Evolutionary conservation across 2,797 vertebrate species (phyloP).

Genomic region (Liparis tanakae): DNA sequence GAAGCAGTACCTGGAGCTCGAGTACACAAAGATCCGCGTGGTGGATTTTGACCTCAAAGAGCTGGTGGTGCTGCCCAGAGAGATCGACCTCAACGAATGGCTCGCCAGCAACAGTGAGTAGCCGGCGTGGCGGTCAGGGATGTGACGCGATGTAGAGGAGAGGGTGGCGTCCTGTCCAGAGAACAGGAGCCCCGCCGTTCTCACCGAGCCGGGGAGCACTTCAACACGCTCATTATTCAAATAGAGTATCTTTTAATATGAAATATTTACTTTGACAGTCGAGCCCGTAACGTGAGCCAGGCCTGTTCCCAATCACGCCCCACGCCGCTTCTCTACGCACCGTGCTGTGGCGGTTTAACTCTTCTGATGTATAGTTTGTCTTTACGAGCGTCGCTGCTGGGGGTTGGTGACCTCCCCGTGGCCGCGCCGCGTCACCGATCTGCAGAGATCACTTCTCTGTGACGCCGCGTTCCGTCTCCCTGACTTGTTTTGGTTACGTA

Average conservation of each 20-base stretch:
- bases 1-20: constrained; percentile 94
- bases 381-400: constrained; percentile 18
- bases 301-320: constrained; percentile 32
- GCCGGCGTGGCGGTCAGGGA: background rate
- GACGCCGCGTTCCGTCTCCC: background rate
- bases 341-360: background rate
- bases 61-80: constrained; percentile 94
- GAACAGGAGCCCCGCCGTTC: constrained; percentile 3
- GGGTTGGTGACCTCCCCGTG: constrained; percentile 19
- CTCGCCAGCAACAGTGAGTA: constrained; percentile 97
- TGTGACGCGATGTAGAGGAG: background rate
- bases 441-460: constrained; percentile 27
- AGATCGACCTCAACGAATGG: constrained; percentile 99
- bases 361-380: constrained; percentile 7
- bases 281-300: constrained; percentile 56
- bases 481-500: constrained; percentile 39
- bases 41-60: constrained; percentile 97
- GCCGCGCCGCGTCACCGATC: background rate
- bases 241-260: background rate
- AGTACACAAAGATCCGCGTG: constrained; percentile 94
- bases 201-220: background rate
- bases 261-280: background rate
- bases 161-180: background rate
- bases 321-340: constrained; percentile 40
- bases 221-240: background rate